Evolutionary conservation across 2,888 invertebrate species (phyloP), one percentile per base, ranked within the genome.

Genomic region (Tubulanus polymorphus): DNA sequence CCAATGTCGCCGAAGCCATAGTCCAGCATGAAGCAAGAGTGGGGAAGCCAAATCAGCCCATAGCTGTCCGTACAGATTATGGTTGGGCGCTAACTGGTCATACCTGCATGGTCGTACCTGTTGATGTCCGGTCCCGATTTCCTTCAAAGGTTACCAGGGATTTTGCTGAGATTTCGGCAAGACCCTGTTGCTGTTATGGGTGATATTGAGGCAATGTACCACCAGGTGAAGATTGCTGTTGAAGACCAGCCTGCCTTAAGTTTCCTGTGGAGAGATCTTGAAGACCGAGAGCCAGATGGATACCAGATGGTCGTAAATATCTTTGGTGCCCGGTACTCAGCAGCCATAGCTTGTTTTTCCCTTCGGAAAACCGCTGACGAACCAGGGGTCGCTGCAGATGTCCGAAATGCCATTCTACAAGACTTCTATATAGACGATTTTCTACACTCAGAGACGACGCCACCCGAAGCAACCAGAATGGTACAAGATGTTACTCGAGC

Each of bases 201-300:
- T 18, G 63, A 65, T 30, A 57, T 63, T 5, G 49, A 65, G 47
- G 56, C 57, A 23, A 63, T 65, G 63, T 65, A 63, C 47, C 49
- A 61, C 37, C 57, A 59, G 32, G 63, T 65, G 41, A 15, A 20
- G n/a, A 62, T 65, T 1, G 26, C 47, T 25, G 55, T 51, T n/a
- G 55, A 57, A 3, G 59, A 63, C 46, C 50, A 60, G 29, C 53
- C 61, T 41, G 62, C 46, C 46, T 48, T 63, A 2, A 37, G 59
- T 27, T 63, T 65, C 48, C 30, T 63, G 1, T 64, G 63, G 60
- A 64, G 61, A 57, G 51, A 61, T 35, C 26, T 57, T 47, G 57
- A 56, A 10, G 53, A 60, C 37, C 41, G 26, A 3, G 51, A 52
- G 1, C 53, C 55, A 10, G 10, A 37, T 6, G 62, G 61, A 2